phyloP scores from a whole-genome alignment of 1,140 invertebrate genomes.

The Rhyzopertha dominica region DNA sequence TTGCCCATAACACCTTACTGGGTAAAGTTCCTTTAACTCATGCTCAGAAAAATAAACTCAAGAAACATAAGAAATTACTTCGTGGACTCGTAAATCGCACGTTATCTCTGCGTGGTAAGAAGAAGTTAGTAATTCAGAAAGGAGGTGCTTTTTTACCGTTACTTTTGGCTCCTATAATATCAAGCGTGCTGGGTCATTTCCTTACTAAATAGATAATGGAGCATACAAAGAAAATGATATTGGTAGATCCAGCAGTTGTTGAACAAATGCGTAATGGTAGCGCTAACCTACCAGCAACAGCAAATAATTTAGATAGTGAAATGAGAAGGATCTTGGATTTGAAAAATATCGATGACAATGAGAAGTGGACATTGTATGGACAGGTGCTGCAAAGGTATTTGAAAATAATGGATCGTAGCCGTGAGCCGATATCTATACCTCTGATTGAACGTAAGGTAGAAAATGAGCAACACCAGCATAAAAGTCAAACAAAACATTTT shows the following conservation, averaged over 20 bases:
- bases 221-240: constrained; percentile 5
- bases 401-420: not conserved
- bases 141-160: constrained; percentile 13
- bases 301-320: constrained; percentile 3
- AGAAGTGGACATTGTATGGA: constrained; percentile 9
- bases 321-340: not conserved
- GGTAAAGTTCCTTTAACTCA: constrained; percentile 3
- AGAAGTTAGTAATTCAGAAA: constrained; percentile 11
- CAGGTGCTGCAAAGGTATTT: constrained; percentile 7
- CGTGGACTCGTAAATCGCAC: not conserved
- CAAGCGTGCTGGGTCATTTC: constrained; percentile 1
- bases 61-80: constrained; percentile 1
- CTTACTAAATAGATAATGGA: constrained; percentile 9
- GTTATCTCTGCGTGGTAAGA: not conserved
- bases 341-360: constrained; percentile 3
- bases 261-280: not conserved
- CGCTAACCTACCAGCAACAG: not conserved
- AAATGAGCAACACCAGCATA: no score
- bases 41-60: not conserved
- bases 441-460: no score
- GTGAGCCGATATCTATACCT: not conserved
- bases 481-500: no score
- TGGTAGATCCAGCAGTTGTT: constrained; percentile 1
- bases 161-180: constrained; percentile 3
- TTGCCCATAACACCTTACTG: constrained; percentile 5